These are phyloP conservation scores for Engystomops pustulosus DNA, from an alignment of 2,113 vertebrate genomes.

Conservation along the genomic window DNA sequence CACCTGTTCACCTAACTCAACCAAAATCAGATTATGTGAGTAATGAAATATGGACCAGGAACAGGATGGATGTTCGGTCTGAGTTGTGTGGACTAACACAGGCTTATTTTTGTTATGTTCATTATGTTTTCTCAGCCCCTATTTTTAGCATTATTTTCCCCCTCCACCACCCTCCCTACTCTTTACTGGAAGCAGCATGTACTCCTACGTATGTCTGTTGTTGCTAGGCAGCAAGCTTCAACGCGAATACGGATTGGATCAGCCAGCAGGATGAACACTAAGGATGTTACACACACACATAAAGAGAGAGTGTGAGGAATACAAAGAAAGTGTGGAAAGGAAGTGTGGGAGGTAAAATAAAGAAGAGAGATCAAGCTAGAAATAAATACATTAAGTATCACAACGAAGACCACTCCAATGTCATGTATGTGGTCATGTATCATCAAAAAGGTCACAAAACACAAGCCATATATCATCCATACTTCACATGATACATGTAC, in stretches of 20 bases:
- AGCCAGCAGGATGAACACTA: constrained; percentile 66
- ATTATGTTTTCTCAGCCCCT: constrained; percentile 72
- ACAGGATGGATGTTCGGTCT: constrained; percentile 34
- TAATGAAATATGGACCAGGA: background rate
- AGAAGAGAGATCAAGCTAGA: constrained; percentile 15
- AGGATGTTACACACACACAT: constrained; percentile 62
- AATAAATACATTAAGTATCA: background rate
- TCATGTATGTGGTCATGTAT: background rate
- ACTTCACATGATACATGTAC: too few species aligned
- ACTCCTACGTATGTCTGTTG: constrained; percentile 68
- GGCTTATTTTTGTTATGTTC: constrained; percentile 64
- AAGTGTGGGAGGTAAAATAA: constrained; percentile 53
- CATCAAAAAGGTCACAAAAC: background rate
- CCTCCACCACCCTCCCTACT: constrained; percentile 65
- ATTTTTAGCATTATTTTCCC: constrained; percentile 71
- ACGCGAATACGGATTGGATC: constrained; percentile 72
- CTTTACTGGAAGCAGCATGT: constrained; percentile 63
- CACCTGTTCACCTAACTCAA: constrained; percentile 28
- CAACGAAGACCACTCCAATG: background rate
- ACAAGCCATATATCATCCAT: background rate
- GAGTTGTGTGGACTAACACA: constrained; percentile 44
- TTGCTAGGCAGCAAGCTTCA: constrained; percentile 86
- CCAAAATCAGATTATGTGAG: constrained; percentile 53
- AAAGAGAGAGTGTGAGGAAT: constrained; percentile 29
- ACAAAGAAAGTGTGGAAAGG: constrained; percentile 43